Percentiles rank a stretch among this genome's conserved stretches.
phyloP scores from a whole-genome alignment of 2,888 invertebrate species.

The Anthophora plumipes region DNA sequence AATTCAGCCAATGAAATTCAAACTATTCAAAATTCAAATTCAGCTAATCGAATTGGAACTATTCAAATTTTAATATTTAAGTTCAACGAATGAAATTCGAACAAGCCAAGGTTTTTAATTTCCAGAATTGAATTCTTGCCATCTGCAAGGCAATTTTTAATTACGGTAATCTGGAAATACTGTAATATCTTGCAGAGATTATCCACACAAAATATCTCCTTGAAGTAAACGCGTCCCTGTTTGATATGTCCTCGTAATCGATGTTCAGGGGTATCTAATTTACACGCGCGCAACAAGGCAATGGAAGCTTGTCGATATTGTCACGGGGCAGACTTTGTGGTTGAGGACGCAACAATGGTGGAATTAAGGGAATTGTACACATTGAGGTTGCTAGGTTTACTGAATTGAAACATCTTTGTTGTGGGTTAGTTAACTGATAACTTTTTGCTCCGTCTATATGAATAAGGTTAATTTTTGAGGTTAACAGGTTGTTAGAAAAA shows the following conservation, averaged over 20 bases:
- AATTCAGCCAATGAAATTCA: too few species aligned
- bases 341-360: neutral
- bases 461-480: neutral
- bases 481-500: neutral
- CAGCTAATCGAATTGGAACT: too few species aligned
- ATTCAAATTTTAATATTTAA: too few species aligned
- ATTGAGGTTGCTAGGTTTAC: neutral
- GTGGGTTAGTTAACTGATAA: neutral
- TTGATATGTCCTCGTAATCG: slow-evolving; percentile 28
- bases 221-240: slow-evolving; percentile 5
- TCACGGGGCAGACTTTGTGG: neutral
- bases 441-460: neutral
- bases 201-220: too few species aligned
- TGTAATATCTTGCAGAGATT: too few species aligned
- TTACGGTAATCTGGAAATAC: too few species aligned
- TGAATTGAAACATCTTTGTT: neutral
- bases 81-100: too few species aligned
- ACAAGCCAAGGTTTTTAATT: too few species aligned
- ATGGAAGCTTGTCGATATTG: slow-evolving; percentile 40
- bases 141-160: too few species aligned
- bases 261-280: slow-evolving; percentile 38
- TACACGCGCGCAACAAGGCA: slow-evolving; percentile 27
- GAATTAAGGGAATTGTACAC: neutral
- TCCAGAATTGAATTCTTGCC: too few species aligned
- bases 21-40: too few species aligned